Base-by-base conservation (phyloP, 2,113 vertebrate genomes). In the Eolophus roseicapilla region DNA sequence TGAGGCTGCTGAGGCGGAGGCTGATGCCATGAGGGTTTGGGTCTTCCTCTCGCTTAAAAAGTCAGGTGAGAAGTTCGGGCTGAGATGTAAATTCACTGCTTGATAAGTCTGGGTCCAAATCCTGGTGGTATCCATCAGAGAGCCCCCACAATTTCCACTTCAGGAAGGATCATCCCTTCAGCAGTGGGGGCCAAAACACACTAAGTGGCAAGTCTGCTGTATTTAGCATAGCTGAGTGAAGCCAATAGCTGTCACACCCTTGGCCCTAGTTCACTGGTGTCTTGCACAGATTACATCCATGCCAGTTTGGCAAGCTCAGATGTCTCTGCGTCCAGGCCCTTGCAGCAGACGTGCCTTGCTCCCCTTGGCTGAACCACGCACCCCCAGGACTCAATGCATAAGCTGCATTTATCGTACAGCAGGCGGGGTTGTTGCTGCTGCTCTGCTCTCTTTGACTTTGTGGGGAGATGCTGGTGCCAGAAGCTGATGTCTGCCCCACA, bases 361-460 rank as follows among this genome's bases (percentile, higher is more conserved):
- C 33, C 18, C n/a, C 10, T 24, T n/a, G 16, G 12, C 53, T 60
- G 62, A 41, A n/a, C 28, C 39, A 16, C 1, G 2, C 20, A 3
- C 13, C 37, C 59, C n/a, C 37, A 76, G 53, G 53, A 46, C 62
- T 14, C 33, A 59, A 0, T 5, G 37, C 21, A 9, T 2, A 29
- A 60, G 17, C 12, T 60, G 37, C 28, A 4, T 49, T 33, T 37
- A 19, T 9, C 50, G 7, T 41, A 49, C 68, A 39, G 62, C 33
- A 47, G 39, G 20, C 16, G 20, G 78, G 28, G 52, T 53, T 62
- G 18, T 11, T 46, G 9, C 24, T 35, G 47, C 47, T 35, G n/a
- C 71, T 77, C 47, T 11, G 2, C 29, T 10, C 18, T 25, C n/a
- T 47, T 0, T 1, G 41, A 31, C 24, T 63, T 17, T 1, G 3